Base-by-base conservation (phyloP, 2,797 vertebrate genomes). In the Clarias laeviceps region DNA sequence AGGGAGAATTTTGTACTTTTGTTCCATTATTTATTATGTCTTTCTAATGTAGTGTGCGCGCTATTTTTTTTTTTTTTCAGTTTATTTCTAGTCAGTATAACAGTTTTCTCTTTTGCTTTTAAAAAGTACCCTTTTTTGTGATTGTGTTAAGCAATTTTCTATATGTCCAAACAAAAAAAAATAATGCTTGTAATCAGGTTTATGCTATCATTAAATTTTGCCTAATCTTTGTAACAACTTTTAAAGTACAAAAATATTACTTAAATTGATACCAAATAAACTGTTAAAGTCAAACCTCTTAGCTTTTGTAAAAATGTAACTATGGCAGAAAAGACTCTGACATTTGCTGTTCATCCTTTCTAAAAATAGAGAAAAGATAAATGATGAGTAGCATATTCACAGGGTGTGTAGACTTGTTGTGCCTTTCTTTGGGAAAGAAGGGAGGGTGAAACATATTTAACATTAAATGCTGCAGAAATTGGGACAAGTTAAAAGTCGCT, bases 401-500 rank as follows among this genome's bases (percentile, higher is more conserved):
- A 83, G 87, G 83, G 85, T 88, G 80, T 76, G 65, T 68, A 70
- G 83, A 85, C 87, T 79, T 81, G 79, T 87, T 84, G 81, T 61
- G 87, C 83, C 78, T 81, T 90, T 87, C 83, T 87, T 84, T 66
- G 14, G 76, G 73, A 68, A 82, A 80, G 54, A 82, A 88, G 88
- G 86, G 88, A 88, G 89, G 89, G 91, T 92, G 88, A 89, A 86
- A 87, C 92, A 91, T 94, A 93, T 92, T 94, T 93, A 94, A 94
- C 93, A 93, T 91, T 95, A 92, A 95, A 91, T 87, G 86, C 90
- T 86, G 91, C 91, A 93, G 88, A 89, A 94, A 94, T 80, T 94
- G 91, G 93, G 92, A 91, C 93, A 90, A 84, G 84, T 89, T 90
- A 87, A 89, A 89, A 89, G 91, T 91, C 89, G 82, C 86, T 88